Base-by-base conservation (phyloP, 2,113 vertebrate species). In the Dolichotis patagonum region DNA sequence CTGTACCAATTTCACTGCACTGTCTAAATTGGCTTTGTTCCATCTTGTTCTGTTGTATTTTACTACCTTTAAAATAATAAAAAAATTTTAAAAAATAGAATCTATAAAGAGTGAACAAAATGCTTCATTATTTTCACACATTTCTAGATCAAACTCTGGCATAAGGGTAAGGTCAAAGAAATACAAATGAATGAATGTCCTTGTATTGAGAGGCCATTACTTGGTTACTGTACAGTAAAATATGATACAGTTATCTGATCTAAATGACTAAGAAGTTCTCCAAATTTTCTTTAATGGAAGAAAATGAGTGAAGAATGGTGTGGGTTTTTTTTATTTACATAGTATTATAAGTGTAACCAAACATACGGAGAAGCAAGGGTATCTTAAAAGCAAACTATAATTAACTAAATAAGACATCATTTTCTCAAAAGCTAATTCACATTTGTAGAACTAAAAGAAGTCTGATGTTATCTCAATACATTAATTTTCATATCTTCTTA, bases 351-450 rank as follows among this genome's bases (percentile, higher is more conserved):
- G 3, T 81, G 7, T 46, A 54, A 17, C 88, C 8, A 46, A 28
- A 62, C 26, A 52, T 7, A 71, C 5, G 91, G 19, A 56, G 30
- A 11, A 91, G 30, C 38, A 91, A 91, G 7, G 14, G 54, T 75
- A 30, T 75, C 87, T 95, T 91, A 28, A 73, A 88, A 90, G 16
- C 65, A 91, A 95, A 71, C 88, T 28, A 85, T 80, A 52, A 82
- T 62, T 65, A 91, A 73, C 11, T 81, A 85, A 62, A 73, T 60
- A 63, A 43, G 7, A 82, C 19, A 67, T 77, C 26, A 69, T 87
- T 75, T 83, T 4, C 81, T 77, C 35, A 90, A 87, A 84, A 90
- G 12, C 1, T 49, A 71, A 88, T 46, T 43, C 78, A 71, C 46
- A 13, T 80, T 78, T 71, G 41, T 71, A 80, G 43, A 88, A 46